These are phyloP conservation scores for Druceiella hillmani DNA, from an alignment of 2,888 invertebrate genomes.

Conservation along the genomic window DNA sequence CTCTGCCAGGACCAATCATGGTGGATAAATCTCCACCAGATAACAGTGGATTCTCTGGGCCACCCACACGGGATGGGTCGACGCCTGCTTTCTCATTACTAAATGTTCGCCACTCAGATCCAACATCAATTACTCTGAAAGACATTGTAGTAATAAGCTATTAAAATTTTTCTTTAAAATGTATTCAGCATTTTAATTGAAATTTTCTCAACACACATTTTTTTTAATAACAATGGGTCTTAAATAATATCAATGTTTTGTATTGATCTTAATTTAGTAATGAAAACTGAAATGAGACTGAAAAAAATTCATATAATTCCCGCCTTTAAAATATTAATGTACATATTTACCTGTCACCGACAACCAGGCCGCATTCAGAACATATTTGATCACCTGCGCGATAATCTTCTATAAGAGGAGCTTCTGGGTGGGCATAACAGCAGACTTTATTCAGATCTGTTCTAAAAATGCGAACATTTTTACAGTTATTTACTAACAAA, in stretches of 20 bases:
- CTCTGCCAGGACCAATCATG: conserved; percentile 75
- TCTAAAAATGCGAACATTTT: conserved; percentile 52
- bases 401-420: conserved; percentile 95
- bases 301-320: no score
- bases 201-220: no score
- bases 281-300: no score
- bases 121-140: conserved; percentile 95
- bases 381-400: conserved; percentile 99
- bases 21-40: conserved; percentile 96
- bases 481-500: no score
- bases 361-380: conserved; percentile 98
- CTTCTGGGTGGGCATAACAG: conserved; percentile 93
- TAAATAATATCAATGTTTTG: no score
- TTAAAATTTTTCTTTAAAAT: no score
- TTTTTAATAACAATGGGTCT: no score
- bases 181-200: no score
- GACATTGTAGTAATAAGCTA: no score
- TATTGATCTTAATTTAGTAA: no score
- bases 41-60: conserved; percentile 94
- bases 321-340: no score
- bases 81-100: conserved; percentile 96
- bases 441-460: conserved; percentile 73
- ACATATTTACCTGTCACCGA: conserved; percentile 87
- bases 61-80: conserved; percentile 99
- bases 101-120: conserved; percentile 99